A percentile compares a stretch with the other conserved stretches of the same genome.
phyloP scores from a whole-genome alignment of 2,888 invertebrate genomes.

The Monoplex corrugatus region DNA sequence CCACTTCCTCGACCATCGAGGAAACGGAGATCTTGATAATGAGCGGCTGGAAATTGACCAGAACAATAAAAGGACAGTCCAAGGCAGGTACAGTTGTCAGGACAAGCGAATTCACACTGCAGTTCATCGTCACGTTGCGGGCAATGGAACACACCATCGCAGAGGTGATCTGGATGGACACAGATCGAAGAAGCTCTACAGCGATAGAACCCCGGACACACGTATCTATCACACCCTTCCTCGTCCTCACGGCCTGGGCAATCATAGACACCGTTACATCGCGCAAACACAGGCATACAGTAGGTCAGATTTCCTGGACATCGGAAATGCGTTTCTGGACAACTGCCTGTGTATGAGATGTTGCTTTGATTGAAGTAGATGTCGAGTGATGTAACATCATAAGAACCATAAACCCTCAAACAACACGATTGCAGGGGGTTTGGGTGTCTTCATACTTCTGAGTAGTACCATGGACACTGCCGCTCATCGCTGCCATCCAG shows the following conservation, averaged over 20 bases:
- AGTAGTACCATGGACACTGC: not conserved
- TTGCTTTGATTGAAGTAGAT: not conserved
- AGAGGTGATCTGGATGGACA: slow-evolving; percentile 54
- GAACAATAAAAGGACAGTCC: slow-evolving; percentile 52
- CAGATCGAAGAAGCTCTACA: slow-evolving; percentile 48
- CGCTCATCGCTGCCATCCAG: slow-evolving; percentile 40
- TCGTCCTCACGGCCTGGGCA: slow-evolving; percentile 82
- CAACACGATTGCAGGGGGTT: not conserved
- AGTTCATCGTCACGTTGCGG: slow-evolving; percentile 61
- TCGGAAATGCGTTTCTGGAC: slow-evolving; percentile 32
- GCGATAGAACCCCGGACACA: slow-evolving; percentile 44
- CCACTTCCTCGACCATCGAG: slow-evolving; percentile 16
- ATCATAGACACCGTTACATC: slow-evolving; percentile 72
- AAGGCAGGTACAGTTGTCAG: slow-evolving; percentile 52
- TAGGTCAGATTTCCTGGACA: slow-evolving; percentile 59
- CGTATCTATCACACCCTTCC: slow-evolving; percentile 41
- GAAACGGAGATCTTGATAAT: slow-evolving; percentile 12
- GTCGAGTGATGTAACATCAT: not conserved
- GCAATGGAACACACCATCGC: slow-evolving; percentile 59
- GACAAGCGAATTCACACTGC: slow-evolving; percentile 56
- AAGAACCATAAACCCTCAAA: not conserved
- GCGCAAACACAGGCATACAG: slow-evolving; percentile 70
- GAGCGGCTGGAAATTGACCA: not conserved
- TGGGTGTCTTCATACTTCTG: not conserved
- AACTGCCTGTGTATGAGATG: not conserved